Percentiles rank a stretch among this genome's conserved stretches.
Evolutionary conservation across 2,888 invertebrate genomes (phyloP).

Genomic region (Gisinianus flammeolus): DNA sequence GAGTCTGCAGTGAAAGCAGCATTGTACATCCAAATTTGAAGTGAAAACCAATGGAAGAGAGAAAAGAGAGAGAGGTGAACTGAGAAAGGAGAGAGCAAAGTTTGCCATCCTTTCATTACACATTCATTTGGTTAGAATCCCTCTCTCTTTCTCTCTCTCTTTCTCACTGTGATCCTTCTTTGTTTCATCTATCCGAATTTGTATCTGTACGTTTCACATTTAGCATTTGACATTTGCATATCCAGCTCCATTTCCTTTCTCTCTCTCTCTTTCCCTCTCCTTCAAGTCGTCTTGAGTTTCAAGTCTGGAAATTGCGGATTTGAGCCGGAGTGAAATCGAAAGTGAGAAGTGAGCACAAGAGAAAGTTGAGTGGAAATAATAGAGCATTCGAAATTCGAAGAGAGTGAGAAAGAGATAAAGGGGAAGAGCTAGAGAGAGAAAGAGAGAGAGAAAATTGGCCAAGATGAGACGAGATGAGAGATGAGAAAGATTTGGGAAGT

Average conservation of each 20-base stretch:
- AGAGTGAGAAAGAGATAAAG: too few relatives aligned
- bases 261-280: background rate
- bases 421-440: too few relatives aligned
- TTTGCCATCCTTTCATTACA: background rate
- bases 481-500: background rate
- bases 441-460: background rate
- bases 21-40: background rate
- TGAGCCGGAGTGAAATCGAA: background rate
- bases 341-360: too few relatives aligned
- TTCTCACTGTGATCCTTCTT: too few relatives aligned
- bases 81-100: too few relatives aligned
- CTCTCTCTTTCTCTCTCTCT: background rate
- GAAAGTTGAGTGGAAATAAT: constrained; percentile 9
- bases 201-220: background rate
- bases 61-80: too few relatives aligned
- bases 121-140: background rate
- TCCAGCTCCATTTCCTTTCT: background rate
- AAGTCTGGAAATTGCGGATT: background rate
- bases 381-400: background rate
- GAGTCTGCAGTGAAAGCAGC: background rate
- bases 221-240: background rate
- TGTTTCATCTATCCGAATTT: background rate
- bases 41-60: background rate
- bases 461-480: background rate
- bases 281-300: too few relatives aligned